Conservation (phyloP, 2,888 invertebrate species). For the Agonopterix arenella region DNA sequence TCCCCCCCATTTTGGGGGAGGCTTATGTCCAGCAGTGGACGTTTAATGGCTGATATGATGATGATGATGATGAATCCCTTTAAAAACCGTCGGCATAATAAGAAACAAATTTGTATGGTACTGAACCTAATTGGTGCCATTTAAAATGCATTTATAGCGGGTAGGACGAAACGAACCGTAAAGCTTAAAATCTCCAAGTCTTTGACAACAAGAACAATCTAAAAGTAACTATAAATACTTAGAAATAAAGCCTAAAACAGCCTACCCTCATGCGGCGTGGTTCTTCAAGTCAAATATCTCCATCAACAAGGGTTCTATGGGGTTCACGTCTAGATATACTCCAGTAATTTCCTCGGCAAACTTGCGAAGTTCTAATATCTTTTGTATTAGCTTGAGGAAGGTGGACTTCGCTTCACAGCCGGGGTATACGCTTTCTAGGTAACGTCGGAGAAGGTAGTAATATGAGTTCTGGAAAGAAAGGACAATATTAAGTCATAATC, state of each 20-base stretch:
- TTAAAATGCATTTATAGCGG: no score
- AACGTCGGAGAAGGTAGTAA: conserved; percentile 90
- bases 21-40: no score
- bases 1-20: no score
- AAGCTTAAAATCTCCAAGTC: no score
- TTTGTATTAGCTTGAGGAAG: conserved; percentile 92
- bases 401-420: conserved; percentile 93
- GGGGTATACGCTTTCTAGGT: conserved; percentile 88
- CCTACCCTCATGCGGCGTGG: conserved; percentile 40
- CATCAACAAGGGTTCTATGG: conserved; percentile 94
- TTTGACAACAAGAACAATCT: no score
- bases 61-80: no score
- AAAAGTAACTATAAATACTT: no score
- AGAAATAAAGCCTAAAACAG: not conserved
- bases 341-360: conserved; percentile 94
- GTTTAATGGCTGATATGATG: no score
- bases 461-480: conserved; percentile 84
- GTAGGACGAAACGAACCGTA: no score
- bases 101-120: no score
- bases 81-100: no score
- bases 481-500: not conserved
- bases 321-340: conserved; percentile 95
- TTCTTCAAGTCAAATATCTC: conserved; percentile 96
- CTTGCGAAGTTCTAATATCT: conserved; percentile 92
- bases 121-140: no score